Percentiles rank a stretch among this genome's conserved stretches.
phyloP scores from a whole-genome alignment of 2,888 invertebrate genomes.

The Dromius quadrimaculatus region DNA sequence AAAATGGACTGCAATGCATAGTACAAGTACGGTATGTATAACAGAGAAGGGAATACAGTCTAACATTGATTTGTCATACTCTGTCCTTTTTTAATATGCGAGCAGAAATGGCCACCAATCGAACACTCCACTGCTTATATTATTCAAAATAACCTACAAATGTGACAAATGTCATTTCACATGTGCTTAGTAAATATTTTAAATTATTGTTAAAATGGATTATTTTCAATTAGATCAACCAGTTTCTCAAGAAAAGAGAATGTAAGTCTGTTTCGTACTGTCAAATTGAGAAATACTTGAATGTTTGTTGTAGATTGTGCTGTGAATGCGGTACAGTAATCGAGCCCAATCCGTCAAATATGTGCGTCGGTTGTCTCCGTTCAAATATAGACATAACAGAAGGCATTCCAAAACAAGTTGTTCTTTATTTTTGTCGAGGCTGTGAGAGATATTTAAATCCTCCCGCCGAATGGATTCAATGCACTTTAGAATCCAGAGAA shows the following conservation, averaged over 20 bases:
- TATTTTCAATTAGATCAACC: conserved; percentile 65
- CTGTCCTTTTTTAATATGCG: too few relatives aligned
- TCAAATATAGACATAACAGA: conserved; percentile 95
- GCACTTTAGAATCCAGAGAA: conserved; percentile 90
- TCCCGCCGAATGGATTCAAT: conserved; percentile 88
- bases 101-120: too few relatives aligned
- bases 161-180: conserved; percentile 39
- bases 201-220: conserved; percentile 63
- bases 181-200: conserved; percentile 14
- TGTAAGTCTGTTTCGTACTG: too few relatives aligned
- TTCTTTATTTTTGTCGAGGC: conserved; percentile 89
- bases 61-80: too few relatives aligned
- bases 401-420: conserved; percentile 94
- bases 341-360: conserved; percentile 95
- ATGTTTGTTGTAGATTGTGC: conserved; percentile 83
- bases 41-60: too few relatives aligned
- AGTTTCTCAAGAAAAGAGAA: conserved; percentile 62
- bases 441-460: conserved; percentile 97
- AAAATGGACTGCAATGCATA: too few relatives aligned
- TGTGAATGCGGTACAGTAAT: conserved; percentile 95
- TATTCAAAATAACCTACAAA: conserved; percentile 10
- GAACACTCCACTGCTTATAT: too few relatives aligned
- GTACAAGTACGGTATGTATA: too few relatives aligned
- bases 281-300: too few relatives aligned
- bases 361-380: conserved; percentile 95